Evolutionary conservation across 2,888 invertebrate genomes (phyloP), one percentile per base, ranked within the genome.

Genomic region (Prosapia bicincta): DNA sequence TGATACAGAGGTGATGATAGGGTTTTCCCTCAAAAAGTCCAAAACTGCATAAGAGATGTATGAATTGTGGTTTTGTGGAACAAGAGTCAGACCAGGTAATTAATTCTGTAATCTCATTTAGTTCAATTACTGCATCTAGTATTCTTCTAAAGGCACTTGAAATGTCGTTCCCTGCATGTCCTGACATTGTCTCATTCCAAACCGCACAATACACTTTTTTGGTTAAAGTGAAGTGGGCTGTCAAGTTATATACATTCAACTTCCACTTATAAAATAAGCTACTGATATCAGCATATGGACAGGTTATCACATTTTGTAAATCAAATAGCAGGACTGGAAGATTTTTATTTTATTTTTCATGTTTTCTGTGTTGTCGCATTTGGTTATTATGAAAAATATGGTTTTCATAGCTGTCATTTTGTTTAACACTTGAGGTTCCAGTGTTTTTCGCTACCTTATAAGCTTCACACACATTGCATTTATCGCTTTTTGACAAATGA

Each of bases 171-270:
- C 71, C 71, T 54, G 71, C n/a, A 43, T 66, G 25, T 20, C 66
- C 72, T 10, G 66, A 24, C 66, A 72, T 66, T 13, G 25, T 72
- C 26, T 72, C 66, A 15, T 43, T 15, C 71, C 71, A 75, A 9
- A 70, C 0, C 0, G 74, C 70, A 26, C 75, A 75, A 66, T 75
- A 66, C 13, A 75, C 75, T 20, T 66, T 0, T n/a, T 75, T 75
- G 3, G 75, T 71, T 20, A 66, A n/a, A 24, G 38, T 69, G 30
- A 38, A 75, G 67, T 70, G 71, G 0, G 75, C 71, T 5, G 30
- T 75, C 1, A 75, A 66, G n/a, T 71, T 75, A 26, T 32, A 74
- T 1, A 69, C 38, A 24, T 26, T 75, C n/a, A 75, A 15, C 25
- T 75, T 75, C 38, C 75, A 66, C 0, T 38, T 20, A 66, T 75